Percentiles rank a stretch among this genome's conserved stretches.
Evolutionary conservation across 2,888 invertebrate species (phyloP).

Genomic region (Cyaniris semiargus): DNA sequence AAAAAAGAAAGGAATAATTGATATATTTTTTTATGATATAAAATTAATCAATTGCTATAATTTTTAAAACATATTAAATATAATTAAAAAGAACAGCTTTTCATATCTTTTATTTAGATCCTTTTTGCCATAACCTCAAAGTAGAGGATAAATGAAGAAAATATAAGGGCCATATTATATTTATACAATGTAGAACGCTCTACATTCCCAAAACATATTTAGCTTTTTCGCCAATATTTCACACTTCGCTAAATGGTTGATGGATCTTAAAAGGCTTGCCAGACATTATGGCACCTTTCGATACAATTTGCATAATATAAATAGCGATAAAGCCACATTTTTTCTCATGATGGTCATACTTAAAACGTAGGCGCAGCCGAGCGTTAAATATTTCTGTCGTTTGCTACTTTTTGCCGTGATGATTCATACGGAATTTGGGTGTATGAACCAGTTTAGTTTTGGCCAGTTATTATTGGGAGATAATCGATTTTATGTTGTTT

Average conservation of each 20-base stretch:
- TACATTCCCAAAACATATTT: neutral
- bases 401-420: conserved; percentile 16
- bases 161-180: too few relatives aligned
- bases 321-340: neutral
- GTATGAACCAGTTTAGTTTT: neutral
- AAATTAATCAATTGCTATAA: neutral
- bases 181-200: neutral
- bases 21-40: neutral
- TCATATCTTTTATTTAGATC: too few relatives aligned
- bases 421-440: conserved; percentile 1
- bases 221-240: neutral
- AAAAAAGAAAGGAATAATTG: neutral
- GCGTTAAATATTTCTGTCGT: conserved; percentile 18
- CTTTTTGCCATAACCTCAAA: too few relatives aligned
- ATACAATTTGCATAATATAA: conserved; percentile 18
- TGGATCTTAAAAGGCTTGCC: conserved; percentile 8
- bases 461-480: neutral
- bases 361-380: conserved; percentile 24
- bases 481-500: neutral
- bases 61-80: neutral
- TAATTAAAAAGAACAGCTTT: neutral
- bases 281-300: conserved; percentile 3
- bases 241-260: neutral
- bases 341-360: conserved; percentile 16
- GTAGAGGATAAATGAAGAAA: too few relatives aligned